Conservation (phyloP, 2,113 vertebrate species). For the Sitta europaea region DNA sequence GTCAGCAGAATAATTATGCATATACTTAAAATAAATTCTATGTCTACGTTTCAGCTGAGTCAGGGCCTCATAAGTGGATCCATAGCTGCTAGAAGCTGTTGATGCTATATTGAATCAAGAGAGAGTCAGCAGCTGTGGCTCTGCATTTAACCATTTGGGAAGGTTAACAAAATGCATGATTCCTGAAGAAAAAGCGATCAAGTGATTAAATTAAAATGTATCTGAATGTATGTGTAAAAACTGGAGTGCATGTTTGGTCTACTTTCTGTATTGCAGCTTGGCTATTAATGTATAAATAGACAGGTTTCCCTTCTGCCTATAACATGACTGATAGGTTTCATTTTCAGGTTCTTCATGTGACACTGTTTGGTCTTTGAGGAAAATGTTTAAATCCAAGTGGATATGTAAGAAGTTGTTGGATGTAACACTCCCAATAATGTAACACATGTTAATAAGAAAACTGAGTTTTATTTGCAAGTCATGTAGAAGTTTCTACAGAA, state of each 20-base stretch:
- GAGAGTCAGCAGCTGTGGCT: slow-evolving; percentile 10
- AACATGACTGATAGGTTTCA: background rate
- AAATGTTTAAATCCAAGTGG: background rate
- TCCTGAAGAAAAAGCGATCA: background rate
- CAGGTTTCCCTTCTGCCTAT: background rate
- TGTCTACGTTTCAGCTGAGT: slow-evolving; percentile 16
- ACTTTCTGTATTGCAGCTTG: background rate
- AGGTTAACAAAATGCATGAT: background rate
- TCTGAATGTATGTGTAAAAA: background rate
- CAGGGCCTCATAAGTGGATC: background rate
- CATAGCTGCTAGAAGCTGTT: background rate
- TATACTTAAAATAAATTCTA: background rate
- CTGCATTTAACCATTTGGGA: background rate
- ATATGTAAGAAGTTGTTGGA: background rate
- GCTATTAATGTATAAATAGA: background rate
- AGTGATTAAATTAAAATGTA: background rate
- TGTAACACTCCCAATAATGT: background rate
- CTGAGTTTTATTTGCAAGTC: background rate
- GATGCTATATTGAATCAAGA: background rate
- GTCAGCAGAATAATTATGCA: slow-evolving; percentile 8
- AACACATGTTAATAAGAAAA: background rate
- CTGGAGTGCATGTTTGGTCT: background rate
- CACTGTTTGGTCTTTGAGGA: background rate
- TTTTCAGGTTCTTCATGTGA: slow-evolving; percentile 11
- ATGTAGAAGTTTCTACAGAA: background rate